Evolutionary conservation across 92 coral and sea anemone genomes (phyloP).

Genomic region (Desmophyllum pertusum): DNA sequence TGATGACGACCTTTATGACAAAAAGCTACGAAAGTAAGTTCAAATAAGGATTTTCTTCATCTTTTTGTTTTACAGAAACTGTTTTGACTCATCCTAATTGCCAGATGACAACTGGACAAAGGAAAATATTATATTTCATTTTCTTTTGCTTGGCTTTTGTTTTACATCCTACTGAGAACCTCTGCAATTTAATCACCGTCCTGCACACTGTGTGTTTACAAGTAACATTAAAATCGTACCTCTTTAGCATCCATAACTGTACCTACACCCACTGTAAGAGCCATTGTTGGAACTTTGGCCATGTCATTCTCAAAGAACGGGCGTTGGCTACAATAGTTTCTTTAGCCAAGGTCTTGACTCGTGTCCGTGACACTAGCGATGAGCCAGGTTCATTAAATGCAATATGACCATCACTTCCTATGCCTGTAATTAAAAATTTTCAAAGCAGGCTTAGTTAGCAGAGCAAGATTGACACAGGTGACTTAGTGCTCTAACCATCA

Average conservation of each 20-base stretch:
- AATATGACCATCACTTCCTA: constrained; percentile 99
- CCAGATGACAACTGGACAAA: too few species aligned
- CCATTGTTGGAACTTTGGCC: constrained; percentile 90
- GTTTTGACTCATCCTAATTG: too few species aligned
- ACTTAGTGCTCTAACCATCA: neutral
- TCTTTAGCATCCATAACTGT: constrained; percentile 99
- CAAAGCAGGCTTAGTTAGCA: neutral
- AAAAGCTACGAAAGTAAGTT: too few species aligned
- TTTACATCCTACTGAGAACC: too few species aligned
- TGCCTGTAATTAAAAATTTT: constrained; percentile 57
- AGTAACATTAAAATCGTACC: too few species aligned
- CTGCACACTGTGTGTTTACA: too few species aligned
- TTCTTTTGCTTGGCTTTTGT: too few species aligned
- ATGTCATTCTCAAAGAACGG: constrained; percentile 92
- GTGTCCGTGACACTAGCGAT: constrained; percentile 93
- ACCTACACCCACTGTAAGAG: constrained; percentile 96
- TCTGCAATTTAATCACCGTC: too few species aligned
- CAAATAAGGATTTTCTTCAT: too few species aligned
- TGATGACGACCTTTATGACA: too few species aligned
- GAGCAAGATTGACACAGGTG: neutral
- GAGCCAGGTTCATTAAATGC: constrained; percentile 99
- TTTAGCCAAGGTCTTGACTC: constrained; percentile 93
- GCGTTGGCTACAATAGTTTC: constrained; percentile 99
- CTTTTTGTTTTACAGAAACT: too few species aligned
- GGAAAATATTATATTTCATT: too few species aligned